Evolutionary conservation across 2,113 vertebrate species (phyloP).

Genomic region (Vanacampus margaritifer): DNA sequence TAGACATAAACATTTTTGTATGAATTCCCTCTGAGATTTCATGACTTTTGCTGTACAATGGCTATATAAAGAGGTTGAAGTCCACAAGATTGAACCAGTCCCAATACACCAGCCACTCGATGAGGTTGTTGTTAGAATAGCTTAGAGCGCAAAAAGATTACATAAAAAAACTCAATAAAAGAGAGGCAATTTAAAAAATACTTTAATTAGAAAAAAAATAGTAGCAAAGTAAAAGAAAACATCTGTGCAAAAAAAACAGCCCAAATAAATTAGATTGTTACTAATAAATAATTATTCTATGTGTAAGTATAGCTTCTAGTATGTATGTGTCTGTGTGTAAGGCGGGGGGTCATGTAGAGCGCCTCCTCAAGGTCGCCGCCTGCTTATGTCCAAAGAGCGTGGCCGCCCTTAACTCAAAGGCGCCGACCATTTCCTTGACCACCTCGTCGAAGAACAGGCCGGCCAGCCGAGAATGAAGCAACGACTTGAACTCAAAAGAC

Average conservation of each 20-base stretch:
- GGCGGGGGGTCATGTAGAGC: conserved; percentile 9
- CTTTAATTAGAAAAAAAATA: not conserved
- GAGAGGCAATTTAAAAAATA: not conserved
- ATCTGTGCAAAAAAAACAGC: not conserved
- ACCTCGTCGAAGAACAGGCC: conserved; percentile 75
- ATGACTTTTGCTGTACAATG: no score
- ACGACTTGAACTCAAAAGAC: conserved; percentile 78
- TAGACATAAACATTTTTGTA: no score
- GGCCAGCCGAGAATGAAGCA: conserved; percentile 75
- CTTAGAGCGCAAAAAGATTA: no score
- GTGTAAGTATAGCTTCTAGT: not conserved
- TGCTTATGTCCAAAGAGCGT: conserved; percentile 49
- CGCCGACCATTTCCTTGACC: conserved; percentile 76
- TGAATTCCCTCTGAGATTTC: no score
- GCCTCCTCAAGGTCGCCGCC: conserved; percentile 20
- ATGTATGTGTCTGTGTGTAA: not conserved
- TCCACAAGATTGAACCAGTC: no score
- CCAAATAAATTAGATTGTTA: conserved; percentile 39
- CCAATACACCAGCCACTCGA: no score
- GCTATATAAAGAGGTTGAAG: no score
- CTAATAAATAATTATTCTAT: conserved; percentile 43
- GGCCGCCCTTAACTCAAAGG: conserved; percentile 70
- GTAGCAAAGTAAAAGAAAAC: not conserved
- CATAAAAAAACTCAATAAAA: not conserved
- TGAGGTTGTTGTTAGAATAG: no score